These are phyloP conservation scores for Dromaius novaehollandiae DNA, from an alignment of 2,113 vertebrate species.

Conservation along the genomic window DNA sequence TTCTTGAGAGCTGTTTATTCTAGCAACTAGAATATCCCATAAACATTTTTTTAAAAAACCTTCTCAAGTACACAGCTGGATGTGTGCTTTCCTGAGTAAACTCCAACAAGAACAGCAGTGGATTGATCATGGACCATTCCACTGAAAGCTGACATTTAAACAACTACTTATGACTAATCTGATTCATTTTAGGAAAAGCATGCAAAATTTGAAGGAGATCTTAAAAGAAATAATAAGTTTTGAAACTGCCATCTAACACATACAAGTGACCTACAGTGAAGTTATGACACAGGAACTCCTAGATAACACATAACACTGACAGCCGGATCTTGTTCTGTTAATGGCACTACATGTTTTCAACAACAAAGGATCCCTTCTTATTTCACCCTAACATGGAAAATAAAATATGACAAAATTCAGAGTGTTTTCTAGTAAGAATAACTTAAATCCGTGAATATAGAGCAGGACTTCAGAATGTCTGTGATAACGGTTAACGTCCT, in stretches of 20 bases:
- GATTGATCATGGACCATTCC: background rate
- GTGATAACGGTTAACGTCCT: no score
- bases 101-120: background rate
- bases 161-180: background rate
- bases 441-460: background rate
- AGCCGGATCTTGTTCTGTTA: background rate
- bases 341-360: background rate
- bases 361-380: background rate
- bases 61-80: background rate
- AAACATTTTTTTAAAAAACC: background rate
- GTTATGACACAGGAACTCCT: background rate
- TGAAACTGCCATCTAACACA: background rate
- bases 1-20: background rate
- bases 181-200: background rate
- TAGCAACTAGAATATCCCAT: background rate
- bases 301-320: background rate
- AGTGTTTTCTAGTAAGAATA: background rate
- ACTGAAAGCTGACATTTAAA: background rate
- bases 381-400: background rate
- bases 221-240: background rate
- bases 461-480: background rate
- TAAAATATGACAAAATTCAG: background rate
- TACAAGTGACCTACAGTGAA: background rate
- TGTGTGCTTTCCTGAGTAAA: background rate
- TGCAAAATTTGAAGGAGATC: background rate